Base-by-base conservation (phyloP, 2,113 vertebrate species). In the Phylloscopus trochilus region DNA sequence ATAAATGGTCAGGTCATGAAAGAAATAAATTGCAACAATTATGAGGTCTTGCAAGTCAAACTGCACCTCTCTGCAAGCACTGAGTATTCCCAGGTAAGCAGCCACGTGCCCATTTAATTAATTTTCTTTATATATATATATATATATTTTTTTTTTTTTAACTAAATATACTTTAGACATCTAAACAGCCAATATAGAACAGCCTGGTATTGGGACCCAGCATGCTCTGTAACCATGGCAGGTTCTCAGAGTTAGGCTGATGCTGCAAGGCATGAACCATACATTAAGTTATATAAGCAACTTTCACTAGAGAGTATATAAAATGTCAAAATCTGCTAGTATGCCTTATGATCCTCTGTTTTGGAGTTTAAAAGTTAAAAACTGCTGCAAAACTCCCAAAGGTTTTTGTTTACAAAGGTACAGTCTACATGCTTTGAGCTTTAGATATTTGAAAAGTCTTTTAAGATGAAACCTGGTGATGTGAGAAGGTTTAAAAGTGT, bases 201-300 rank as follows among this genome's bases (percentile, higher is more conserved):
- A 49, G 21, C 15, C 31, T 11, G 2, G 5, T 69, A 83, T 69
- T 21, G 9, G 14, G 11, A 80, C 6, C 28, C 22, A 58, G n/a
- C 13, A 58, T 9, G 6, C 23, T 68, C 77, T 87, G 28, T 43
- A 84, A 8, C 56, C 0, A 0, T 60, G 56, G 39, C 1, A 4
- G 66, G 27, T 69, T 73, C 53, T 73, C 6, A 85, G 44, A 80
- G 56, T 59, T 31, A 41, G 28, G 26, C 13, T n/a, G 58, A 62
- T 43, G 27, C 37, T 80, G 82, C 26, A 90, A 83, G 27, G 51
- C 23, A 70, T 24, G 26, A 89, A 55, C 28, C 37, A 9, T 2
- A 10, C 35, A 14, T 83, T 37, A 72, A 70, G 44, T 75, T 82
- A 87, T 5, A 14, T 37, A 91, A 79, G 31, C 12, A 10, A 11